phyloP scores from a whole-genome alignment of 1,140 invertebrate species.

The Hypsibius dujardini region DNA sequence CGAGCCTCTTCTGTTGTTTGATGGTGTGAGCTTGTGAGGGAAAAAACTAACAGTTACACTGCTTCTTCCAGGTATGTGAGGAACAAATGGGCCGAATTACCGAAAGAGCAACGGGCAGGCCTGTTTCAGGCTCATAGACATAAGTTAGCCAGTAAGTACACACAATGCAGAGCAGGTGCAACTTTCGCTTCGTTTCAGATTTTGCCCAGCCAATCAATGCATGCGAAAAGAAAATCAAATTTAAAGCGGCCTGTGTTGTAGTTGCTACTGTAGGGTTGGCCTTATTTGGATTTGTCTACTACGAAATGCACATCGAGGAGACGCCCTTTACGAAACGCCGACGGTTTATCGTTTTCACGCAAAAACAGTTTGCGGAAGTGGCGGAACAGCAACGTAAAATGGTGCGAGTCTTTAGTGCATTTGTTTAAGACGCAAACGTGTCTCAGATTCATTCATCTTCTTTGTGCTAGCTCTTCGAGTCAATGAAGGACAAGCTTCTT shows the following conservation, averaged over 20 bases:
- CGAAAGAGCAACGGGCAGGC: too few relatives aligned
- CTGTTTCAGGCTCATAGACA: too few relatives aligned
- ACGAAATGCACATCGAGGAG: slow-evolving; percentile 36
- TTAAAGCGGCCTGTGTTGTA: slow-evolving; percentile 17
- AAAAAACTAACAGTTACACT: too few relatives aligned
- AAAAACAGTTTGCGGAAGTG: slow-evolving; percentile 35
- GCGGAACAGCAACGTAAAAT: slow-evolving; percentile 31
- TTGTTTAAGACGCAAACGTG: background rate
- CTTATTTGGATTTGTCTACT: slow-evolving; percentile 29
- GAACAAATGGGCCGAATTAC: too few relatives aligned
- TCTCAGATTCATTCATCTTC: background rate
- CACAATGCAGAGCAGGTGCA: too few relatives aligned
- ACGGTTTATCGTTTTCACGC: slow-evolving; percentile 39
- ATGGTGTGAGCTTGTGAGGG: too few relatives aligned
- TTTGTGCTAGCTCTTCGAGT: slow-evolving; percentile 28
- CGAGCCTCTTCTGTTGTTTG: too few relatives aligned
- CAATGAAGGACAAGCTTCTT: slow-evolving; percentile 30
- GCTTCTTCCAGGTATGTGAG: too few relatives aligned
- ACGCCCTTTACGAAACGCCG: slow-evolving; percentile 38
- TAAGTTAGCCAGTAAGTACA: too few relatives aligned
- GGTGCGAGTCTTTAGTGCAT: slow-evolving; percentile 25
- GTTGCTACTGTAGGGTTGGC: slow-evolving; percentile 21
- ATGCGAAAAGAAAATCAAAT: too few relatives aligned
- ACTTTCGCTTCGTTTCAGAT: too few relatives aligned
- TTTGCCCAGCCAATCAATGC: too few relatives aligned